Evolutionary conservation across 2,888 invertebrate species (phyloP).

Genomic region (Temnothorax unifasciatus): DNA sequence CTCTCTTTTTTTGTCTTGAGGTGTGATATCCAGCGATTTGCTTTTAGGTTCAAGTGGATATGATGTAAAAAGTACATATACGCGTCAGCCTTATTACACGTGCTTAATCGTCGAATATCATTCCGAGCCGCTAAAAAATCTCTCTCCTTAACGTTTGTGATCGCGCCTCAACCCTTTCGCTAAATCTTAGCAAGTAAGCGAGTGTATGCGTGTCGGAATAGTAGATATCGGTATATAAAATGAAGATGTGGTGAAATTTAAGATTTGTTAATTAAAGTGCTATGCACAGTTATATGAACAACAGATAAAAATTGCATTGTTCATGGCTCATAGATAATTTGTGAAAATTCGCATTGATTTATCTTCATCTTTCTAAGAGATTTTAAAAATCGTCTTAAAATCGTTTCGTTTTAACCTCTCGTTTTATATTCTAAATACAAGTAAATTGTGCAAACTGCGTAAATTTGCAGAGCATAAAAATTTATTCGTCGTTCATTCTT

Average conservation of each 20-base stretch:
- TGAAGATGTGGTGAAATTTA: not conserved
- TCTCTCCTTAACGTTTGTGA: constrained; percentile 32
- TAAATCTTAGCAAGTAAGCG: not conserved
- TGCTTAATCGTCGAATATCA: constrained; percentile 59
- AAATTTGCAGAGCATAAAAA: not conserved
- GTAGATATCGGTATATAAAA: constrained; percentile 4
- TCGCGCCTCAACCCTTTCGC: constrained; percentile 54
- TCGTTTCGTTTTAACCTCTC: not conserved
- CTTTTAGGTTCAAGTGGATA: constrained; percentile 54
- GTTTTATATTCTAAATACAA: constrained; percentile 7
- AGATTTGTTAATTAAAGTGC: constrained; percentile 10
- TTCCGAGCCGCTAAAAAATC: constrained; percentile 29
- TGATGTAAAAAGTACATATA: constrained; percentile 56
- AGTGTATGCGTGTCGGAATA: not conserved
- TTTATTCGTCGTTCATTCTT: constrained; percentile 4
- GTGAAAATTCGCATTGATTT: constrained; percentile 6
- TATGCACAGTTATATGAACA: not conserved
- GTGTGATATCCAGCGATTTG: constrained; percentile 67
- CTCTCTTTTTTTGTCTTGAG: constrained; percentile 54
- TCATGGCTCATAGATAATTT: constrained; percentile 18
- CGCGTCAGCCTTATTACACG: constrained; percentile 68
- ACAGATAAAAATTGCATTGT: constrained; percentile 15
- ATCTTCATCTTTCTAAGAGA: not conserved
- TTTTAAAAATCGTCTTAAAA: constrained; percentile 23
- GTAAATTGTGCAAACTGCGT: not conserved